phyloP scores from a whole-genome alignment of 1,140 invertebrate species.

The Gonatopus flavifemur region DNA sequence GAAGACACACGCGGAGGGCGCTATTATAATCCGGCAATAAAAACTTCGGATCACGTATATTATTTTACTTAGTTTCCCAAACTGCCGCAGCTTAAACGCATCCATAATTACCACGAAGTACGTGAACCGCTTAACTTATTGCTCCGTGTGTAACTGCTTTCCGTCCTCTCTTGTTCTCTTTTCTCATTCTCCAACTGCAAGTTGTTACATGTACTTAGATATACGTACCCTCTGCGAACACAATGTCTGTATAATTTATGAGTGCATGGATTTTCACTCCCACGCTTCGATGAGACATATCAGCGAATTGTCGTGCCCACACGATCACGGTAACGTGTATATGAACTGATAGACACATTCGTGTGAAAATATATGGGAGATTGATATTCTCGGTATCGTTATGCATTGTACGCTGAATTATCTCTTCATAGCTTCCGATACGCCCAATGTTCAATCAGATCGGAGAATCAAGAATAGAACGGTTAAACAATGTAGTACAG shows the following conservation, averaged over 20 bases:
- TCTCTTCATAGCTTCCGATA: slow-evolving; percentile 31
- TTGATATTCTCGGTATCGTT: too few relatives aligned
- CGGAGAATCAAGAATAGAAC: too few relatives aligned
- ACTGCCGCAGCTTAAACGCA: slow-evolving; percentile 56
- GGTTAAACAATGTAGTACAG: too few relatives aligned
- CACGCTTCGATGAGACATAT: slow-evolving; percentile 30
- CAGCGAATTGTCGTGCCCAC: slow-evolving; percentile 33
- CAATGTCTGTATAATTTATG: slow-evolving; percentile 46
- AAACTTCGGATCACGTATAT: slow-evolving; percentile 55
- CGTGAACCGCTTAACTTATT: slow-evolving; percentile 56
- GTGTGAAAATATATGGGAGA: too few relatives aligned
- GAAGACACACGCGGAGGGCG: slow-evolving; percentile 37
- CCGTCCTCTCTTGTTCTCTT: background rate
- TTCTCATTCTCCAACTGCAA: background rate
- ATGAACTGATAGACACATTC: slow-evolving; percentile 18
- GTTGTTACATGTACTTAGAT: background rate
- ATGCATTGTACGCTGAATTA: too few relatives aligned
- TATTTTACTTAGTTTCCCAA: slow-evolving; percentile 58
- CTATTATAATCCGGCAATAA: slow-evolving; percentile 56
- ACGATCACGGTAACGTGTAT: slow-evolving; percentile 11
- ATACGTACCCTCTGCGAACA: slow-evolving; percentile 15
- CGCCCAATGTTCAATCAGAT: slow-evolving; percentile 20
- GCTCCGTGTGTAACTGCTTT: slow-evolving; percentile 9
- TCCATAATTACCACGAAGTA: slow-evolving; percentile 55
- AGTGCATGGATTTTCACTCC: slow-evolving; percentile 46